phyloP scores from a whole-genome alignment of 2,113 vertebrate species.

The Sander lucioperca region DNA sequence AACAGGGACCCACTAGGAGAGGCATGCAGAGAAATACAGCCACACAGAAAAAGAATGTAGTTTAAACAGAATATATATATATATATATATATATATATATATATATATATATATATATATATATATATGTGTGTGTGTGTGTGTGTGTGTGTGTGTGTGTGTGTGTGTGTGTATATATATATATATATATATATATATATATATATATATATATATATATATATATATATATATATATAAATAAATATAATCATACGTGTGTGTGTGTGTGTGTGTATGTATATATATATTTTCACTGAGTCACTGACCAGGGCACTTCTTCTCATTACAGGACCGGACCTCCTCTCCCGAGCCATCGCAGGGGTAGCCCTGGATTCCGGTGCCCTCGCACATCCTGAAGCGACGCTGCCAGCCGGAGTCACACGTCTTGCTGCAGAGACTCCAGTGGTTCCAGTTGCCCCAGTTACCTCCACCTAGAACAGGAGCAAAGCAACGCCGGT shows the following conservation, averaged over 20 bases:
- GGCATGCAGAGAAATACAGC: conserved; percentile 25
- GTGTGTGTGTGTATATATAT: no score
- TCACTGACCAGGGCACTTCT: conserved; percentile 94
- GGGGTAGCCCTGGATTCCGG: conserved; percentile 90
- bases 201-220: no score
- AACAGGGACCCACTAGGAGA: conserved; percentile 2
- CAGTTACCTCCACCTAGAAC: conserved; percentile 90
- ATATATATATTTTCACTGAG: no score
- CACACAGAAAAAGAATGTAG: conserved; percentile 4
- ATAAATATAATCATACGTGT: no score
- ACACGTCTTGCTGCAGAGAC: conserved; percentile 96
- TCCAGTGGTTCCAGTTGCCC: conserved; percentile 98
- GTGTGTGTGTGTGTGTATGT: no score
- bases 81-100: no score
- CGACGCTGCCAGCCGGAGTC: conserved; percentile 97
- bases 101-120: no score
- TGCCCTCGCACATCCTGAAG: conserved; percentile 95
- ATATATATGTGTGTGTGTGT: no score
- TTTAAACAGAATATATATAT: not conserved
- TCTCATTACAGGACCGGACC: conserved; percentile 96
- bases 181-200: no score
- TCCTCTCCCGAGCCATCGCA: conserved; percentile 96
- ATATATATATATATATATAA: no score
- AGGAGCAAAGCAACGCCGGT: not conserved
- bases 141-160: no score